phyloP scores from a whole-genome alignment of 2,113 vertebrate genomes.

The Saccopteryx bilineata region DNA sequence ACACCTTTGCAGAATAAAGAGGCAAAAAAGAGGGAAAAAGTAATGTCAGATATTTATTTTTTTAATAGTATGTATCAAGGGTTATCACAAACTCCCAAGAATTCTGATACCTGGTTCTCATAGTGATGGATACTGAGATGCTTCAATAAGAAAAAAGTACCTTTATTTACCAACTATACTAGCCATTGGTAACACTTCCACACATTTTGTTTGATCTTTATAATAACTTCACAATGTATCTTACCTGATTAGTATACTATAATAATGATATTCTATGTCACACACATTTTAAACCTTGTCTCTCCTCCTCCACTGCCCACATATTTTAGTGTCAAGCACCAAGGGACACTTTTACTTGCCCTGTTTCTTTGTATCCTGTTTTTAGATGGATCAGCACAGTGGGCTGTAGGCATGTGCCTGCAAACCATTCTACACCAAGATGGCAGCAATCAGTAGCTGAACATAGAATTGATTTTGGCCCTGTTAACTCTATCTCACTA shows the following conservation, averaged over 20 bases:
- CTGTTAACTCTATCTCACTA: background rate
- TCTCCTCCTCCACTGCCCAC: background rate
- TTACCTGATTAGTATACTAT: background rate
- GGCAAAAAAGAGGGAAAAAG: background rate
- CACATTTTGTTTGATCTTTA: background rate
- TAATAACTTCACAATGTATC: background rate
- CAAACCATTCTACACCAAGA: background rate
- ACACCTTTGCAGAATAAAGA: background rate
- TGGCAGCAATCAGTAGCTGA: background rate
- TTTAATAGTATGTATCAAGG: background rate
- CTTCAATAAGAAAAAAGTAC: slow-evolving; percentile 1
- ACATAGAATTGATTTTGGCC: background rate
- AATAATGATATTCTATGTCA: background rate
- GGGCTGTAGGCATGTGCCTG: background rate
- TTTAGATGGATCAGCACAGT: background rate
- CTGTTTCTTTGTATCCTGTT: background rate
- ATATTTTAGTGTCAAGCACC: background rate
- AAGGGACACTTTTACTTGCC: background rate
- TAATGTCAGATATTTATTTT: background rate
- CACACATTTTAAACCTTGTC: background rate
- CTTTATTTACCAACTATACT: background rate
- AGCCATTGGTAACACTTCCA: background rate
- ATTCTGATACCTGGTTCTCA: background rate
- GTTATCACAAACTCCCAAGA: background rate
- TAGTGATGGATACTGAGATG: background rate